Conservation (phyloP, 2,113 vertebrate genomes). For the Brachypodius melanocephalos region DNA sequence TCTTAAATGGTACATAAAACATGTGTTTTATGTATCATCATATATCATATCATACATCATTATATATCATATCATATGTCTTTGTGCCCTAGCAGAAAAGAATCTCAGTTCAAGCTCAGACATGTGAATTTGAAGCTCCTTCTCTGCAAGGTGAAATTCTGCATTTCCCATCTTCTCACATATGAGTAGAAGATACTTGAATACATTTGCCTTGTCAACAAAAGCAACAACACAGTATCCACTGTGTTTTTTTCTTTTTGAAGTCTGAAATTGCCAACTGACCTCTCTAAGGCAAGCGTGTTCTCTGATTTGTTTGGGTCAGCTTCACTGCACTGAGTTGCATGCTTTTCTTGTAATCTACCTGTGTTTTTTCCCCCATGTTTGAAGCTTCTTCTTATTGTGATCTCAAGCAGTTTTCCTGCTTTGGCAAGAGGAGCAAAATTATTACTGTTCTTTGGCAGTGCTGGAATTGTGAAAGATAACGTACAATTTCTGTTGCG, state of each 20-base stretch:
- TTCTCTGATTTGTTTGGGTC: not conserved
- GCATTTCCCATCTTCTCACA: not conserved
- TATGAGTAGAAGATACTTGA: not conserved
- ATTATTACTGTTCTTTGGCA: not conserved
- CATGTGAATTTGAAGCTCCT: not conserved
- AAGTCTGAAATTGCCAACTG: not conserved
- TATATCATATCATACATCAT: not conserved
- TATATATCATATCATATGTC: not conserved
- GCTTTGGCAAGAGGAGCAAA: not conserved
- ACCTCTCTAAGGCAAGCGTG: not conserved
- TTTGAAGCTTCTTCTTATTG: not conserved
- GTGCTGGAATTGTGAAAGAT: not conserved
- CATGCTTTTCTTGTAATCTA: not conserved
- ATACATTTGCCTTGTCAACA: not conserved
- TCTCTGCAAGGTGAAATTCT: not conserved
- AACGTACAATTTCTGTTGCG: not conserved
- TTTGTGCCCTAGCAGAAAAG: not conserved
- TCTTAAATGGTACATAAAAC: not conserved
- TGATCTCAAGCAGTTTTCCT: not conserved
- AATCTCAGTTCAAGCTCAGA: not conserved
- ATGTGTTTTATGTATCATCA: not conserved
- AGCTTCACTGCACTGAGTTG: not conserved
- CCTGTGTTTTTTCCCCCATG: fast-evolving
- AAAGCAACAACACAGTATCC: not conserved
- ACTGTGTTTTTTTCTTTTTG: not conserved